A percentile compares a stretch with the other conserved stretches of the same genome.
phyloP scores from a whole-genome alignment of 2,888 invertebrate genomes.

The Coleophora flavipennella region DNA sequence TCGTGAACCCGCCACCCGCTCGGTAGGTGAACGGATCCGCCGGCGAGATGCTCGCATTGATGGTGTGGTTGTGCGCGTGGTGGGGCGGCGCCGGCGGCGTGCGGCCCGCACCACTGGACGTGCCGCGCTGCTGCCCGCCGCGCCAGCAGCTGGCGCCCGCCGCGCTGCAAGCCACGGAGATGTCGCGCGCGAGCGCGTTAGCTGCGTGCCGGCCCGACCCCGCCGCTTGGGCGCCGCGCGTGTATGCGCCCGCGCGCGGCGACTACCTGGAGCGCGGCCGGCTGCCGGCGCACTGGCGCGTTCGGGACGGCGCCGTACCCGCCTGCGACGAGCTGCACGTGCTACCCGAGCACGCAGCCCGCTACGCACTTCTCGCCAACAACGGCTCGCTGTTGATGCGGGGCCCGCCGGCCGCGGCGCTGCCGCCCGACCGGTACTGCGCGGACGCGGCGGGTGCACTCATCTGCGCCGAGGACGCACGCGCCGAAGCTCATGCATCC shows the following conservation, averaged over 20 bases:
- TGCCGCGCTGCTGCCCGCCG: conserved; percentile 43
- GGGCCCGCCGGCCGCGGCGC: conserved; percentile 35
- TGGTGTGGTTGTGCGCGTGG: conserved; percentile 21
- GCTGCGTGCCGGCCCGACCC: conserved; percentile 67
- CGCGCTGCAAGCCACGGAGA: conserved; percentile 13
- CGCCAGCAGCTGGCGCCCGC: conserved; percentile 35
- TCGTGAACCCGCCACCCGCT: conserved; percentile 12
- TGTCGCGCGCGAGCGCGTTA: conserved; percentile 25
- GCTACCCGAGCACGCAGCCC: conserved; percentile 47
- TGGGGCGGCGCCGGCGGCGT: conserved; percentile 26
- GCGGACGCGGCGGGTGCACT: conserved; percentile 77
- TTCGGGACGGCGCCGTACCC: conserved; percentile 47
- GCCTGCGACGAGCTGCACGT: conserved; percentile 37
- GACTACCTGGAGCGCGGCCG: conserved; percentile 44
- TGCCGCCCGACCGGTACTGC: conserved; percentile 77
- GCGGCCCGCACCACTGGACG: conserved; percentile 31
- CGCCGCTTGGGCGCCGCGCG: conserved; percentile 70
- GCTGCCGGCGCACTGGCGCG: conserved; percentile 65
- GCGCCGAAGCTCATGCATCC: conserved; percentile 45
- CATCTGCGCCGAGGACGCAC: conserved; percentile 67
- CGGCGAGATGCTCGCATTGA: conserved; percentile 20
- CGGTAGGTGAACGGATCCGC: conserved; percentile 23
- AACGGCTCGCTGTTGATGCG: conserved; percentile 76
- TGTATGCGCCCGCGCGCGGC: conserved; percentile 67
- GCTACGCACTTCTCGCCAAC: conserved; percentile 73